phyloP scores from a whole-genome alignment of 2,113 vertebrate genomes.

The Aptenodytes patagonicus region DNA sequence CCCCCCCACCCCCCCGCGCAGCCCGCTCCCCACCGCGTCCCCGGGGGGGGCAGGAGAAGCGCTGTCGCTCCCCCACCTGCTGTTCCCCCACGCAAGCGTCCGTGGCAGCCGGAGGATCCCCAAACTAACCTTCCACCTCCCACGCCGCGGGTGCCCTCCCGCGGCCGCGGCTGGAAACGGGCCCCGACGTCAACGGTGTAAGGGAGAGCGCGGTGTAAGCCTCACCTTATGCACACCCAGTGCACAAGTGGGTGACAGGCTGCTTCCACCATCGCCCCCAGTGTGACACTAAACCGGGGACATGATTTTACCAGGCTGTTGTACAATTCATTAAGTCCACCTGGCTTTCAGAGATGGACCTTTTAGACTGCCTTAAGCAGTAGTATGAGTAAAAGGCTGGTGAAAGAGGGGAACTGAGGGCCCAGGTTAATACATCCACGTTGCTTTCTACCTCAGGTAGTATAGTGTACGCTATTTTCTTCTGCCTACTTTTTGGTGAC shows the following conservation, averaged over 20 bases:
- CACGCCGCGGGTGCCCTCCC: not conserved
- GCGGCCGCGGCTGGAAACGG: no score
- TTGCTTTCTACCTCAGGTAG: no score
- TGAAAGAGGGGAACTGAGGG: not conserved
- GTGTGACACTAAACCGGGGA: no score
- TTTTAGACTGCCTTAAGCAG: not conserved
- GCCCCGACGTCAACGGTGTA: not conserved
- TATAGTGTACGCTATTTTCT: rapidly evolving
- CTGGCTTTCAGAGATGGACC: not conserved
- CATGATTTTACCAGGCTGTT: not conserved
- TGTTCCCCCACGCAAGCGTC: not conserved
- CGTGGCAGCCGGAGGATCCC: not conserved
- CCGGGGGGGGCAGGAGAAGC: no score
- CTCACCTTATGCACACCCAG: no score
- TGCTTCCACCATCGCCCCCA: no score
- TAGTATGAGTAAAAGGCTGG: not conserved
- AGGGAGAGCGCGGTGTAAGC: not conserved
- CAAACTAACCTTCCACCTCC: not conserved
- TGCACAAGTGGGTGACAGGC: no score
- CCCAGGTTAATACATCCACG: rapidly evolving
- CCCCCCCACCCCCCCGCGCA: no score
- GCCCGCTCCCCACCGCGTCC: not conserved
- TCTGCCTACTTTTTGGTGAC: not conserved
- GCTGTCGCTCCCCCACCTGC: no score
- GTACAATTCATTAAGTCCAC: not conserved